Evolutionary conservation across 2,888 invertebrate genomes (phyloP), one percentile per base, ranked within the genome.

Genomic region (Polymixis lichenea): DNA sequence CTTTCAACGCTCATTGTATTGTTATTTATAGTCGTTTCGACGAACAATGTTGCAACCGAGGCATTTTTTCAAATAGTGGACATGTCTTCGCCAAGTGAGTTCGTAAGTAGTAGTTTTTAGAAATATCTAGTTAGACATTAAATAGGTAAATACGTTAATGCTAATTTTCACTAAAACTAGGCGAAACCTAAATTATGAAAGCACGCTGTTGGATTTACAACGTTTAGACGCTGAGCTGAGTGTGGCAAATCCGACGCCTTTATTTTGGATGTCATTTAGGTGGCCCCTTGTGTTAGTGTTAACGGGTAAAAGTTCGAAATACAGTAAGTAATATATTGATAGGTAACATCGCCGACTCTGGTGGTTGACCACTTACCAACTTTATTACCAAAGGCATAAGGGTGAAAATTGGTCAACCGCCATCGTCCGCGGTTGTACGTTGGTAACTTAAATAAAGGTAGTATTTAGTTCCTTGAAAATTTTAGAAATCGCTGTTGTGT

Each of bases 1-100:
- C 65, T 88, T 56, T 90, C 93, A 15, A 91, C 93, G 2, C 8
- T 90, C 3, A 73, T 92, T 32, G 88, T 91, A 25, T 60, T 92
- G 32, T 53, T 88, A 71, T 87, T 90, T 49, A 72, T 91, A 55
- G 49, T 88, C 28, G n/a, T 85, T 55, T 72, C 86, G 19, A 82
- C 82, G 3, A 38, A 66, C 19, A n/a, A 77, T 32, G 64, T 80
- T 46, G 76, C 84, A 8, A 22, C 73, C 0, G 71, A 73, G 1
- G 89, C 91, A 8, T 88, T 92, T 66, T 72, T 82, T 56, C 83
- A 90, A 81, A 90, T 92, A 74, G 78, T 91, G 61, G 86, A 90
- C 73, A 72, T 87, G 22, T 84, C 80, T 49, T 56, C 87, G 25
- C 85, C 87, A n/a, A 71, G 86, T 72, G 86, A 90, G 28, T 88